phyloP scores from a whole-genome alignment of 1,140 invertebrate species.

The Euura lappo region DNA sequence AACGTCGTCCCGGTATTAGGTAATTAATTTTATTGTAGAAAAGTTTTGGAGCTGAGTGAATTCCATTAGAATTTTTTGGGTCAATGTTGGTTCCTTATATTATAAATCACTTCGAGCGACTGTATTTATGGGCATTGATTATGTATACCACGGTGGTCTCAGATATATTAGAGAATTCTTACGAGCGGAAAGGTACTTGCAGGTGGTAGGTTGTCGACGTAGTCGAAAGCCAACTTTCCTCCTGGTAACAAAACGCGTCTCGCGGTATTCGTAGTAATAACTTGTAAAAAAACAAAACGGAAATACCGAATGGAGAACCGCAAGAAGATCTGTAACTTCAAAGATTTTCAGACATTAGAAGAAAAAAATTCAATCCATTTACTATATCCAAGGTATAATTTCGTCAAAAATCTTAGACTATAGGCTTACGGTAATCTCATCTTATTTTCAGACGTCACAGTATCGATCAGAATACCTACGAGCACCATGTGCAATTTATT shows the following conservation, averaged over 20 bases:
- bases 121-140: background rate
- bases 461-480: slow-evolving; percentile 68
- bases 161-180: background rate
- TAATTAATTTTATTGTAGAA: slow-evolving; percentile 45
- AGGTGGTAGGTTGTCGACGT: background rate
- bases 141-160: background rate
- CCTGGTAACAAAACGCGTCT: background rate
- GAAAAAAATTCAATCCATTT: too few species aligned
- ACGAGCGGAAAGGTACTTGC: background rate
- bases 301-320: background rate
- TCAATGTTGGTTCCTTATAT: background rate
- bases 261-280: background rate
- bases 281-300: background rate
- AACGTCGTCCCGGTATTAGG: slow-evolving; percentile 79
- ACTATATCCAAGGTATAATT: too few species aligned
- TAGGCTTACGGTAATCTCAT: background rate
- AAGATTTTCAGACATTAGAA: too few species aligned
- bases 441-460: slow-evolving; percentile 68
- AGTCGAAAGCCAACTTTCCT: slow-evolving; percentile 5
- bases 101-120: background rate
- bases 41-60: background rate
- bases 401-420: too few species aligned
- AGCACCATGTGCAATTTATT: slow-evolving; percentile 73
- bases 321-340: too few species aligned
- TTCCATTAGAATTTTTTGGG: background rate